Conservation (phyloP, 2,797 vertebrate species). For the Melanogrammus aeglefinus region DNA sequence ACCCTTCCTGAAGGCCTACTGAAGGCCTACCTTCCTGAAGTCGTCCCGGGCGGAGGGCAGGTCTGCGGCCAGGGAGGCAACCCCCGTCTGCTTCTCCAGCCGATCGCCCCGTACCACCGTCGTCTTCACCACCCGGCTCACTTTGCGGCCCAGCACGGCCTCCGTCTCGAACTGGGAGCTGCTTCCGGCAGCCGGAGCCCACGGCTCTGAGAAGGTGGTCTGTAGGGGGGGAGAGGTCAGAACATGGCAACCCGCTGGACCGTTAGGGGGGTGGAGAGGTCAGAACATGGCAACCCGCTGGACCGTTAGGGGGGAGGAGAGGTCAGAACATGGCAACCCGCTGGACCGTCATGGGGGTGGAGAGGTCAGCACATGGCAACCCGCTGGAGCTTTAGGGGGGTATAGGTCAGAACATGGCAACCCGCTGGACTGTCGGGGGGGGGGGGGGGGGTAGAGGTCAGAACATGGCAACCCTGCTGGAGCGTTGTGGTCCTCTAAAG, state of each 20-base stretch:
- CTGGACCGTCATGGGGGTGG: too few species aligned
- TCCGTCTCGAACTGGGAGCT: conserved; percentile 84
- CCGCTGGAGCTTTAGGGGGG: too few species aligned
- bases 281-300: too few species aligned
- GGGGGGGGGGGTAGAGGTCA: too few species aligned
- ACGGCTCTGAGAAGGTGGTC: conserved; percentile 84
- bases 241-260: neutral
- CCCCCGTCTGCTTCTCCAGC: conserved; percentile 85
- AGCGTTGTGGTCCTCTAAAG: neutral
- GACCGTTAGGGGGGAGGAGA: too few species aligned
- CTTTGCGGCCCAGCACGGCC: conserved; percentile 88
- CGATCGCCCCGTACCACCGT: conserved; percentile 88
- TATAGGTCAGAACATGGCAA: too few species aligned
- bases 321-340: too few species aligned
- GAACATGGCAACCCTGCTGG: too few species aligned
- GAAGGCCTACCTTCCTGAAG: conserved; percentile 82
- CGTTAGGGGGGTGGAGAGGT: neutral
- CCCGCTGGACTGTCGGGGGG: too few species aligned
- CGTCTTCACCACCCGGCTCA: conserved; percentile 95
- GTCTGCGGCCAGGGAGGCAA: conserved; percentile 82
- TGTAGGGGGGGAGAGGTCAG: conserved; percentile 41
- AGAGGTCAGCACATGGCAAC: too few species aligned
- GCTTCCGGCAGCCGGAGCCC: conserved; percentile 56
- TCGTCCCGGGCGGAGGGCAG: conserved; percentile 94
- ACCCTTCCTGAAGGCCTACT: too few species aligned